Conservation (phyloP, 2,113 vertebrate species). For the Ceratotherium simum region DNA sequence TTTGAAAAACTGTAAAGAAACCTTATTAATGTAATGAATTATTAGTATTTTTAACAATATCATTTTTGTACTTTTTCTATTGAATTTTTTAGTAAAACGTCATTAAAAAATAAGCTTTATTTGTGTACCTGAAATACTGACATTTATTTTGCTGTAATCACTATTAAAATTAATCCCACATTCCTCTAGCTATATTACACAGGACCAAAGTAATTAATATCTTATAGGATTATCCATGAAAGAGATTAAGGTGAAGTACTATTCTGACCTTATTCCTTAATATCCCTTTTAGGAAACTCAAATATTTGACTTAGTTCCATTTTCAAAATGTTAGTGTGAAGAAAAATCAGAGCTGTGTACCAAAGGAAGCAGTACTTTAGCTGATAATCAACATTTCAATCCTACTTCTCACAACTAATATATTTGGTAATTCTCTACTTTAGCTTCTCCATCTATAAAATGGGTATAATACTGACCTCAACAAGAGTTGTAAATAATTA, state of each 20-base stretch:
- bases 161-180: constrained; percentile 24
- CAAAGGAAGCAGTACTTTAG: background rate
- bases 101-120: background rate
- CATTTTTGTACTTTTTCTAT: background rate
- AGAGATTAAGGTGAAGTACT: background rate
- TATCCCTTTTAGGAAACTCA: background rate
- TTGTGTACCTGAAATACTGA: background rate
- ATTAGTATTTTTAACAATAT: constrained; percentile 15
- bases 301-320: background rate
- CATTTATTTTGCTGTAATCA: constrained; percentile 32
- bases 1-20: background rate
- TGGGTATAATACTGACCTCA: background rate
- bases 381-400: background rate
- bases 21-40: background rate
- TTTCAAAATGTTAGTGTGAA: constrained; percentile 11
- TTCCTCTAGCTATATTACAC: background rate
- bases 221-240: background rate
- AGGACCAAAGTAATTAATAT: constrained; percentile 12
- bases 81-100: background rate
- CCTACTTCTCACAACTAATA: background rate
- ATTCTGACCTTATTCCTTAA: constrained; percentile 19
- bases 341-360: background rate
- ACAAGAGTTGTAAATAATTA: background rate
- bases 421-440: background rate
- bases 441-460: background rate